Conservation (phyloP, 2,888 invertebrate genomes). For the Aphodius granarius region DNA sequence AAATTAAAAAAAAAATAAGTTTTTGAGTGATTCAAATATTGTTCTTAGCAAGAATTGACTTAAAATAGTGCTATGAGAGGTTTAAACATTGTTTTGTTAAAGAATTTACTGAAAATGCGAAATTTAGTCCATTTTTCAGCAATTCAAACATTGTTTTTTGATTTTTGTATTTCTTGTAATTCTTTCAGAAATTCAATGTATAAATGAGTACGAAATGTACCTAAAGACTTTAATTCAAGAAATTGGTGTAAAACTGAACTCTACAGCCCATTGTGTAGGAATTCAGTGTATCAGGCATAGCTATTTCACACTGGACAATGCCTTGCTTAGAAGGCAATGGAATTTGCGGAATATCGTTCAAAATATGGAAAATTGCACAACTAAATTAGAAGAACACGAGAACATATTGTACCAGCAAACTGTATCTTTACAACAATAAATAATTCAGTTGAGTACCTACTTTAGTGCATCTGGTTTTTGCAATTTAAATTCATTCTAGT, state of each 20-base stretch:
- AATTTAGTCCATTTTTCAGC: too few species aligned
- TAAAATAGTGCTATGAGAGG: too few species aligned
- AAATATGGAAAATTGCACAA: constrained; percentile 63
- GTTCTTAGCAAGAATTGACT: too few species aligned
- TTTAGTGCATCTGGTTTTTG: too few species aligned
- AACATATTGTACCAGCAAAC: constrained; percentile 52
- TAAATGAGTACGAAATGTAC: constrained; percentile 82
- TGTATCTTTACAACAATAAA: constrained; percentile 32
- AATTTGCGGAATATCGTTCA: constrained; percentile 66
- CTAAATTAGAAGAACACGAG: constrained; percentile 58
- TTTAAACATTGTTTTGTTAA: too few species aligned
- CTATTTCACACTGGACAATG: constrained; percentile 73
- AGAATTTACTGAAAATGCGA: too few species aligned
- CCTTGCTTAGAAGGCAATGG: constrained; percentile 85
- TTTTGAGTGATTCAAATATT: too few species aligned
- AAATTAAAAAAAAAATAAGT: too few species aligned
- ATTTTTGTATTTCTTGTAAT: too few species aligned
- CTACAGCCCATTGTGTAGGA: constrained; percentile 77
- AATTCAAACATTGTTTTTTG: too few species aligned
- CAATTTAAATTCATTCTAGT: too few species aligned
- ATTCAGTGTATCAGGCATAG: constrained; percentile 84
- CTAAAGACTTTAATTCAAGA: constrained; percentile 80
- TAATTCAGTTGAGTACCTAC: too few species aligned
- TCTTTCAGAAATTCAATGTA: constrained; percentile 76
- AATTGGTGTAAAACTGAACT: constrained; percentile 76